A percentile compares a stretch with the other conserved stretches of the same genome.
These are phyloP conservation scores for Drosophila mauritiana DNA, from an alignment of 1,140 invertebrate species.

Conservation along the genomic window DNA sequence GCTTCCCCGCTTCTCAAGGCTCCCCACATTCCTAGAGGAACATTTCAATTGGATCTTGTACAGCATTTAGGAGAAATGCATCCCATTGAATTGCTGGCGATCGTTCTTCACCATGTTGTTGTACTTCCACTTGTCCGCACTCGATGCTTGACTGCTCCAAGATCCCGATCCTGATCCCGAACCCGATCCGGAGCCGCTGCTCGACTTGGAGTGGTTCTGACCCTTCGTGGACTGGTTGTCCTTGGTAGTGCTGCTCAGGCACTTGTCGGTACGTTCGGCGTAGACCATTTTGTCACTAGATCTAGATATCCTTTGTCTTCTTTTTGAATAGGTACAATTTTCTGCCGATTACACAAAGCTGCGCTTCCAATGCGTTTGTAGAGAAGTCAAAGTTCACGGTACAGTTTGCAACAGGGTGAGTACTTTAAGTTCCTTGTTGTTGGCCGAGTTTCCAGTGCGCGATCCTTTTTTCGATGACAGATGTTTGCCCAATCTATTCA, in stretches of 20 bases:
- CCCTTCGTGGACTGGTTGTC: conserved; percentile 26
- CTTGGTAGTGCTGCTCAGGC: conserved; percentile 46
- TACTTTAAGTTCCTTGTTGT: conserved; percentile 90
- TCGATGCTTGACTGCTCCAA: conserved; percentile 67
- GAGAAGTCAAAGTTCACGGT: conserved; percentile 85
- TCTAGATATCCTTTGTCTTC: conserved; percentile 3
- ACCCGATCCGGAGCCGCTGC: conserved; percentile 14
- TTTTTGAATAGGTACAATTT: conserved; percentile 21
- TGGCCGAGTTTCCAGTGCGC: conserved; percentile 89
- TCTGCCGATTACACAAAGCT: conserved; percentile 45
- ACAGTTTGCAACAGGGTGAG: conserved; percentile 90
- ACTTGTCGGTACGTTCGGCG: conserved; percentile 75
- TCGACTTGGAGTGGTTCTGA: conserved; percentile 16
- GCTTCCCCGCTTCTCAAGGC: conserved; percentile 8
- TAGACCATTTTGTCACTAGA: conserved; percentile 69
- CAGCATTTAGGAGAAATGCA: conserved; percentile 70
- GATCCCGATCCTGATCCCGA: conserved; percentile 11
- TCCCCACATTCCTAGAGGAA: neutral
- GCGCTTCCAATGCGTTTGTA: conserved; percentile 30
- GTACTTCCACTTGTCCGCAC: conserved; percentile 80
- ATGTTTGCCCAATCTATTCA: conserved; percentile 88
- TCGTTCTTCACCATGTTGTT: conserved; percentile 80
- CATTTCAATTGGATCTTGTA: neutral
- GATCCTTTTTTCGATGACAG: conserved; percentile 89
- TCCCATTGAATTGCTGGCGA: conserved; percentile 75